Evolutionary conservation across 2,113 vertebrate genomes (phyloP).

Genomic region (Xiphias gladius): DNA sequence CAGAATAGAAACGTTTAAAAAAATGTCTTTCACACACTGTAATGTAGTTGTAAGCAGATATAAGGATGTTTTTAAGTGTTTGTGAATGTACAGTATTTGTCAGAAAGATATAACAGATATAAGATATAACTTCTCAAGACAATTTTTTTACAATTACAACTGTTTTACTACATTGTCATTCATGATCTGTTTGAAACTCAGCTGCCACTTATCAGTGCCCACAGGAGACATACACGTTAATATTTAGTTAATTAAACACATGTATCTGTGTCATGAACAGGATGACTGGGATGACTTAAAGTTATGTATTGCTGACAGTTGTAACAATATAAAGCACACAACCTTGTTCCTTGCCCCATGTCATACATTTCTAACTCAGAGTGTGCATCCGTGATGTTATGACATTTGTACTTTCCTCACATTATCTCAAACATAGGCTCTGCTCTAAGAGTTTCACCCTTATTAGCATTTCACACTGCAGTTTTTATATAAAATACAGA

Average conservation of each 20-base stretch:
- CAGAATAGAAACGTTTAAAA: not conserved
- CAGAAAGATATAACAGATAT: no score
- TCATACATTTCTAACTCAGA: not conserved
- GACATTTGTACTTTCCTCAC: slow-evolving; percentile 9
- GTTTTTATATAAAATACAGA: not conserved
- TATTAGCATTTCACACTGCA: not conserved
- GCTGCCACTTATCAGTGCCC: no score
- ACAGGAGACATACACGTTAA: not conserved
- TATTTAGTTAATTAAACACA: not conserved
- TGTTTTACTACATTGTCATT: not conserved
- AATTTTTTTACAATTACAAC: not conserved
- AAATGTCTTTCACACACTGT: no score
- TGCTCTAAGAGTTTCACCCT: slow-evolving; percentile 1
- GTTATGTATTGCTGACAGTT: not conserved
- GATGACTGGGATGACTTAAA: not conserved
- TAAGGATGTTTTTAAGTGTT: not conserved
- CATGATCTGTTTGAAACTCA: not conserved
- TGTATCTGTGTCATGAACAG: not conserved
- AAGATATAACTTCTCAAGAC: not conserved
- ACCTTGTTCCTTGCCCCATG: not conserved
- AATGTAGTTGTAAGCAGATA: not conserved
- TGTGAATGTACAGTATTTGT: not conserved
- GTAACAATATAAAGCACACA: not conserved
- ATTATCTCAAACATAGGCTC: slow-evolving; percentile 16
- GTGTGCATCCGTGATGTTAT: not conserved